Evolutionary conservation across 1,140 invertebrate genomes (phyloP), one percentile per base, ranked within the genome.

Genomic region (Magallana ariakensis): DNA sequence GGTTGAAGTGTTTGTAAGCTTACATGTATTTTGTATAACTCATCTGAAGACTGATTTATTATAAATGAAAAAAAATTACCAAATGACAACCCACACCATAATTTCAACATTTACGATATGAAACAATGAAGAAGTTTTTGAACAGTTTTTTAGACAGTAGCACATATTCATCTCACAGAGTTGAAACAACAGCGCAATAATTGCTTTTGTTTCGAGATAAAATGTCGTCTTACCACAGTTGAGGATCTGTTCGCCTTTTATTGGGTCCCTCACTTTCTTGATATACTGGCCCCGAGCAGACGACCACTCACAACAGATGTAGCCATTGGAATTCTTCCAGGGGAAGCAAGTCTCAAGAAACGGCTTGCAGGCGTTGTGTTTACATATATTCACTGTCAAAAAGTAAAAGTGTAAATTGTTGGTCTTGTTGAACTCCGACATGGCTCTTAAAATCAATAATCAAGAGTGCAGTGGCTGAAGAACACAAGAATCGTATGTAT

Each of bases 231-330:
- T 75, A 75, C 66, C 66, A 75, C 66, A 75, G 66, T 75, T 75
- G 66, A 75, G 1, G 22, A 13, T 22, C 33, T 11, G 22, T 22
- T 75, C 22, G 9, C 66, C 66, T 26, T 19, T 75, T 26, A 75
- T 9, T 75, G 66, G 66, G 66, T 75, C 9, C 9, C 10, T 4
- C 5, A 26, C 22, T 26, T 75, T 26, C 22, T 75, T 75, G 66
- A 75, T 75, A 26, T 75, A 75, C 22, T 75, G 66, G 19, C 66
- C 66, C 8, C 66, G 19, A 26, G 66, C 22, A 22, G 66, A 75
- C 66, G 66, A 75, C 66, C 66, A 75, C 66, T 75, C 22, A 22
- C 66, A 75, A 26, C 66, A 75, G 22, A 75, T 22, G 22, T 33
- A 75, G 66, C 66, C 66, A 13, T 8, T 19, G 11, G 22, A 2